Evolutionary conservation across 2,797 vertebrate species (phyloP).

Genomic region (Tenualosa thibaudeaui): DNA sequence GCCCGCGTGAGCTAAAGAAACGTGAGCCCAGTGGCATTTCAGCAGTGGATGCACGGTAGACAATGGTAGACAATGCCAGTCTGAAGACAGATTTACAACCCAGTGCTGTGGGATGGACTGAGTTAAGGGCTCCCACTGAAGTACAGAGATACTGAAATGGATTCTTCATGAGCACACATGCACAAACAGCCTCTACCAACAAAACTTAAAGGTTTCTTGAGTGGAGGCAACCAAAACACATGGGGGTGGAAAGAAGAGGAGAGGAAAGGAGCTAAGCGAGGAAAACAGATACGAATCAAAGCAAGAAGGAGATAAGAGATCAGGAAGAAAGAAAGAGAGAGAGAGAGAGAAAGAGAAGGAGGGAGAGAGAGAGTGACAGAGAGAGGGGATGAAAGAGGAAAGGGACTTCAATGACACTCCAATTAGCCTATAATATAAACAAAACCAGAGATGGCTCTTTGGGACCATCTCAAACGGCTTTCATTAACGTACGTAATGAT

Average conservation of each 20-base stretch:
- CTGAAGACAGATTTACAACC: neutral
- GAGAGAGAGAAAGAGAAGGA: neutral
- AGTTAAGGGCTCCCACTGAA: no score
- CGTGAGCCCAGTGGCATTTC: neutral
- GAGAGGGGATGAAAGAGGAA: neutral
- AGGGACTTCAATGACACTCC: neutral
- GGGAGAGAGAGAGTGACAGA: neutral
- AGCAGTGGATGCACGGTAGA: neutral
- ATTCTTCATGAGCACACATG: neutral
- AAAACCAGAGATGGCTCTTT: no score
- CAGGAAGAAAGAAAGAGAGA: no score
- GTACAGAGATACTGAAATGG: no score
- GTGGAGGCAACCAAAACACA: neutral
- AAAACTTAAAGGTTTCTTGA: no score
- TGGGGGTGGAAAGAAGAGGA: neutral
- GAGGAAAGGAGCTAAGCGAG: conserved; percentile 13
- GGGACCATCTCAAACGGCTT: no score
- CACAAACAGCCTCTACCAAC: no score
- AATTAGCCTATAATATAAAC: no score
- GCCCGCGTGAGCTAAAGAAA: neutral
- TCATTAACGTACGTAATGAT: no score
- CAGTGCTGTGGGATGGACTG: neutral
- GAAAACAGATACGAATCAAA: neutral
- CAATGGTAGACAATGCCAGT: neutral
- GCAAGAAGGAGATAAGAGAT: neutral